Percentiles rank a stretch among this genome's conserved stretches.
Evolutionary conservation across 2,113 vertebrate species (phyloP).

Genomic region (Malurus elegans): DNA sequence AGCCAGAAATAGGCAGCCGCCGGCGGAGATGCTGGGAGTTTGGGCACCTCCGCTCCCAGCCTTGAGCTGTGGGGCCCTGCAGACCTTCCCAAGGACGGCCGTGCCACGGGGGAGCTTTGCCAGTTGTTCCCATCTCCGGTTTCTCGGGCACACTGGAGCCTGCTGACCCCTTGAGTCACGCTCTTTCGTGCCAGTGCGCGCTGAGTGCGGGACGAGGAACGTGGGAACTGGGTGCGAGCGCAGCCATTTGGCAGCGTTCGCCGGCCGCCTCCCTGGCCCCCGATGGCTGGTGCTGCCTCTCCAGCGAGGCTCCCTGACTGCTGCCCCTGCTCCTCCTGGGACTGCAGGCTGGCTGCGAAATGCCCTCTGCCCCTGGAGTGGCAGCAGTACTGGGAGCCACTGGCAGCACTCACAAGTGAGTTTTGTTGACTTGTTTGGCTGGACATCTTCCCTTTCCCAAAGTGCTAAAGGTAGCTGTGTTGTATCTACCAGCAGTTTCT

Average conservation of each 20-base stretch:
- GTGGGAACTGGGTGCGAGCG: not conserved
- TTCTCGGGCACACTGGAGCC: conserved; percentile 32
- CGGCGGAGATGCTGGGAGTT: not conserved
- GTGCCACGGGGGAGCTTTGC: not conserved
- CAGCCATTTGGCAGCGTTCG: fast-evolving
- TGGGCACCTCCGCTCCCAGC: not conserved
- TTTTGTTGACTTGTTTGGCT: not conserved
- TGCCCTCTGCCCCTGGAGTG: fast-evolving
- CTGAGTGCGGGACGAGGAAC: not conserved
- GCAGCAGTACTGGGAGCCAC: not conserved
- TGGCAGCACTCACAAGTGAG: not conserved
- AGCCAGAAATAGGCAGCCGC: not conserved
- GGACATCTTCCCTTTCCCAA: not conserved
- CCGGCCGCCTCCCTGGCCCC: not conserved
- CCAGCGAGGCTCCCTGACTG: not conserved
- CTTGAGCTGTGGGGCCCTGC: not conserved
- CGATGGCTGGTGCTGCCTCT: not conserved
- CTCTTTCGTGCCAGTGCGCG: not conserved
- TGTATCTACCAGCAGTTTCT: not conserved
- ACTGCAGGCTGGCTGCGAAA: not conserved
- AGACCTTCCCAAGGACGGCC: not conserved
- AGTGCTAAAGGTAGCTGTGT: not conserved
- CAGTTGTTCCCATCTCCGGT: conserved; percentile 33
- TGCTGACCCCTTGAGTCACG: not conserved
- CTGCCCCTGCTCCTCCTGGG: not conserved